Conservation (phyloP, 2,888 invertebrate genomes). For the Rhagonycha fulva region DNA sequence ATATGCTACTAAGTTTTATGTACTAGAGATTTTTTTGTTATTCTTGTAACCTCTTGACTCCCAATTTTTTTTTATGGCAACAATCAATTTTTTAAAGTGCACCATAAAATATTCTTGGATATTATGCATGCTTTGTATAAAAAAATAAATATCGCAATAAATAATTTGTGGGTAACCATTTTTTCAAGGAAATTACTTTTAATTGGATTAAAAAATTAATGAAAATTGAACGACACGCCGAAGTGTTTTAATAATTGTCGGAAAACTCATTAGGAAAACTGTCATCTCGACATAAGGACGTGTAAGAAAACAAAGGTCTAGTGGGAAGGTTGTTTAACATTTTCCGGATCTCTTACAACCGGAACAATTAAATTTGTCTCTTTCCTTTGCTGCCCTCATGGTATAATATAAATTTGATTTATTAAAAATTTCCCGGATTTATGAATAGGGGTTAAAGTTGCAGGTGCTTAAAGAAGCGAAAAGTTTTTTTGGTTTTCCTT, state of each 20-base stretch:
- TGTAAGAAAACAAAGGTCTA: constrained; percentile 24
- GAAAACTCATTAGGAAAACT: neutral
- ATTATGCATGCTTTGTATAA: neutral
- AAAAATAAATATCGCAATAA: neutral
- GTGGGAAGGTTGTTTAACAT: constrained; percentile 26
- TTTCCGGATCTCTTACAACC: constrained; percentile 27
- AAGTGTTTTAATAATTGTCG: neutral
- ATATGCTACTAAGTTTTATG: constrained; percentile 25
- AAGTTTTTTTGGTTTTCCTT: neutral
- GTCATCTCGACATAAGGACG: constrained; percentile 13
- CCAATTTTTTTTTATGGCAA: neutral
- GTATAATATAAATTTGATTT: neutral
- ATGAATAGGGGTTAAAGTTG: neutral
- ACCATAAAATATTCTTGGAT: neutral
- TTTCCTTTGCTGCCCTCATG: constrained; percentile 15
- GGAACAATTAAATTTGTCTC: constrained; percentile 32
- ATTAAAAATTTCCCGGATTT: neutral
- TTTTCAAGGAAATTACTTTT: neutral
- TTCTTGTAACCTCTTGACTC: neutral
- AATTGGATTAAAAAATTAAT: neutral
- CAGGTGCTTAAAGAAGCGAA: neutral
- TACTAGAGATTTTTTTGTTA: neutral
- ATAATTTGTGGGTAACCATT: neutral
- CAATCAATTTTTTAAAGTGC: neutral
- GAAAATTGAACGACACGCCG: neutral